phyloP scores from a whole-genome alignment of 2,113 vertebrate species.

The Anseranas semipalmata region DNA sequence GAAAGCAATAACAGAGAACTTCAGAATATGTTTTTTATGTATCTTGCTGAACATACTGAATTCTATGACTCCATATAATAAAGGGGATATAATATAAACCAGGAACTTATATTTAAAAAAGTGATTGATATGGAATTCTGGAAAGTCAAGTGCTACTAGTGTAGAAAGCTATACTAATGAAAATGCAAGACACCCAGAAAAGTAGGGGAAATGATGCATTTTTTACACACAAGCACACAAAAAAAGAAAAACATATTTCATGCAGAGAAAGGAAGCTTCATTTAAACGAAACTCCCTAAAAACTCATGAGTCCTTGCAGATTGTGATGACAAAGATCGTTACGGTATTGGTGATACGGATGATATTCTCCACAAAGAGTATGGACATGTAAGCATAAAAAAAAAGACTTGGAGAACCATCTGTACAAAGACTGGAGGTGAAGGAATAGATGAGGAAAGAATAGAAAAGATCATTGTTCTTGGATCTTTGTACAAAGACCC shows the following conservation, averaged over 20 bases:
- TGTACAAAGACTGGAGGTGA: neutral
- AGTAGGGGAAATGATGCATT: neutral
- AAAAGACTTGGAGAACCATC: neutral
- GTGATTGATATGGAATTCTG: neutral
- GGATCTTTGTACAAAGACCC: neutral
- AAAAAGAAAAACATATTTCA: neutral
- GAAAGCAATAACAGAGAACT: neutral
- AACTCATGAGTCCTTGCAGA: neutral
- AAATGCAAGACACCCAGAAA: neutral
- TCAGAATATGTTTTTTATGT: neutral
- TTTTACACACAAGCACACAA: too few relatives aligned
- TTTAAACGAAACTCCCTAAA: neutral
- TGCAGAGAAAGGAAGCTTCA: neutral
- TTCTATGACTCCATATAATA: neutral
- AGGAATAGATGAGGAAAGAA: neutral
- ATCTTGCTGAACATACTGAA: neutral
- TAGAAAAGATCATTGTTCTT: neutral
- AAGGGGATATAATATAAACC: neutral
- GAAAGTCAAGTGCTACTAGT: neutral
- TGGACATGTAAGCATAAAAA: accelerated
- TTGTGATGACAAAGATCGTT: neutral
- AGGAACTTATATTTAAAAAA: neutral
- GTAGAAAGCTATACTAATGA: neutral
- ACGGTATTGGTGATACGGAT: neutral
- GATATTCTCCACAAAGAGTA: neutral